These are phyloP conservation scores for Athene cunicularia DNA, from an alignment of 2,113 vertebrate genomes.

Conservation along the genomic window DNA sequence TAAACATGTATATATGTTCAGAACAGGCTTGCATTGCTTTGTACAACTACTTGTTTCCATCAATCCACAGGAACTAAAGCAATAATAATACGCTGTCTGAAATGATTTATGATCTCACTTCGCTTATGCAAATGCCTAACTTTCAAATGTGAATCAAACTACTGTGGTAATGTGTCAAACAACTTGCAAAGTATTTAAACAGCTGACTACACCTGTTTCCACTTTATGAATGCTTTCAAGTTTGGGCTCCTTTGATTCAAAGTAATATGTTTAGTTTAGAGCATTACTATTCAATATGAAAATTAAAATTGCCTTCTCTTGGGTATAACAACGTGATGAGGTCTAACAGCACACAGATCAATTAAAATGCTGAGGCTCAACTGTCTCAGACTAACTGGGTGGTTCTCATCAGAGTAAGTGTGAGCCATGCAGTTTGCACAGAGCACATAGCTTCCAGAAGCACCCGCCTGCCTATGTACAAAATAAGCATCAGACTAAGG, in stretches of 20 bases:
- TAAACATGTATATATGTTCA: not conserved
- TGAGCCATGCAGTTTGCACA: not conserved
- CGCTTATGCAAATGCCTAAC: conserved; percentile 69
- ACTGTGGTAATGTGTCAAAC: conserved; percentile 74
- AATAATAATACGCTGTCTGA: conserved; percentile 65
- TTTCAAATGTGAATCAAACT: conserved; percentile 73
- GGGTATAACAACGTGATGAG: not conserved
- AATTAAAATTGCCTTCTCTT: conserved; percentile 43
- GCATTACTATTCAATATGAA: conserved; percentile 61
- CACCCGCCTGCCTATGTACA: not conserved
- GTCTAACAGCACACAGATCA: not conserved
- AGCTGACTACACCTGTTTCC: conserved; percentile 79
- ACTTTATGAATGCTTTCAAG: conserved; percentile 77
- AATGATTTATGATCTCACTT: conserved; percentile 80
- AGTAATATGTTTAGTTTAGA: conserved; percentile 62
- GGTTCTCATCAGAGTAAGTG: not conserved
- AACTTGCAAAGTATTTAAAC: conserved; percentile 70
- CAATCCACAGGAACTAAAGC: conserved; percentile 48
- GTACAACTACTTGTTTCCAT: conserved; percentile 55
- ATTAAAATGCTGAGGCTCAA: not conserved
- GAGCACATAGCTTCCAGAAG: not conserved
- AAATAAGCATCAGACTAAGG: not conserved
- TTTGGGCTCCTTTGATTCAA: conserved; percentile 69
- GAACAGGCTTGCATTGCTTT: not conserved
- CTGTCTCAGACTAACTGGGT: not conserved